phyloP scores from a whole-genome alignment of 2,888 invertebrate genomes.

The Cecidostiba fungosa region DNA sequence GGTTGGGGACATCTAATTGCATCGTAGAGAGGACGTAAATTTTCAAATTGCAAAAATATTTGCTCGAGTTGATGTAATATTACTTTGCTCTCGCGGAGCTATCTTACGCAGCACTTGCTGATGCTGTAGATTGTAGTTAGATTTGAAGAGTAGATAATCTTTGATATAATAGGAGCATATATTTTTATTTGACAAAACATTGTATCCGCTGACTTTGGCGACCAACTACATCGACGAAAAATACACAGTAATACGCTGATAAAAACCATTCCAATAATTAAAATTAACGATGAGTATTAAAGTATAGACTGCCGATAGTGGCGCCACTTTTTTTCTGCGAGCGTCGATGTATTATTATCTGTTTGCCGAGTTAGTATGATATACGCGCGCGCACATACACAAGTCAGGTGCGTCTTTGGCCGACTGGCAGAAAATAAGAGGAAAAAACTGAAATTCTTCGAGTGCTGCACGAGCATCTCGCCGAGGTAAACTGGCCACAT shows the following conservation, averaged over 20 bases:
- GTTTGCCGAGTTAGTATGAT: background rate
- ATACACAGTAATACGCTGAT: background rate
- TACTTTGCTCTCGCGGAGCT: too few relatives aligned
- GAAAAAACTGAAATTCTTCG: slow-evolving; percentile 34
- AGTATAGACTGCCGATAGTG: background rate
- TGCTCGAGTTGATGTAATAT: too few relatives aligned
- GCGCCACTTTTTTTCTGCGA: background rate
- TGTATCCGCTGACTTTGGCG: too few relatives aligned
- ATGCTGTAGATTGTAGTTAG: too few relatives aligned
- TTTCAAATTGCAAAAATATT: background rate
- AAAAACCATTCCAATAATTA: too few relatives aligned
- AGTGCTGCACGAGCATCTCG: slow-evolving; percentile 13
- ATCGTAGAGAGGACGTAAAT: background rate
- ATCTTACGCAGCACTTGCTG: too few relatives aligned
- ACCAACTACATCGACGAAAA: background rate
- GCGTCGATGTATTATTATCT: background rate
- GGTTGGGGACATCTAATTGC: slow-evolving; percentile 41
- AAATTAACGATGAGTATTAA: background rate
- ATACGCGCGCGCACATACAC: too few relatives aligned
- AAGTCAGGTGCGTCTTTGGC: slow-evolving; percentile 13
- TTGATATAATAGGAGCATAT: too few relatives aligned
- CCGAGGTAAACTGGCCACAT: background rate
- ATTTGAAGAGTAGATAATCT: too few relatives aligned
- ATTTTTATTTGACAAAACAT: too few relatives aligned
- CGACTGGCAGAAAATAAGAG: background rate